These are phyloP conservation scores for Lasius fuliginosus DNA, from an alignment of 2,888 invertebrate species.

Conservation along the genomic window DNA sequence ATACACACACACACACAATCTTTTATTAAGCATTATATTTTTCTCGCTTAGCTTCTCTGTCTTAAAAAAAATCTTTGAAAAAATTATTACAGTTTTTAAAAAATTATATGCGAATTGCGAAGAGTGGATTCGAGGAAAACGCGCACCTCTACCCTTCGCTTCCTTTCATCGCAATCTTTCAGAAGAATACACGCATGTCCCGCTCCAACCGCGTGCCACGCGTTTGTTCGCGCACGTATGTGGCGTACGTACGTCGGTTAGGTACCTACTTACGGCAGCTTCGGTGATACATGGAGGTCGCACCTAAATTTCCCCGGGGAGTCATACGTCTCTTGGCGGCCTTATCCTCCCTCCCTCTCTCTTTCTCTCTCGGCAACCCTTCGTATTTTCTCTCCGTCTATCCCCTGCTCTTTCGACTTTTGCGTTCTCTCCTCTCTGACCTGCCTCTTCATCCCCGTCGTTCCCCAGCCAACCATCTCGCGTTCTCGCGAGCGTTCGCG, in stretches of 20 bases:
- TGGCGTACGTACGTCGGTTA: constrained; percentile 74
- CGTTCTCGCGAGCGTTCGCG: constrained; percentile 29
- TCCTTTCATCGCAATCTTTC: not conserved
- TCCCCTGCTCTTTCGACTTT: constrained; percentile 26
- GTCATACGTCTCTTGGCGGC: constrained; percentile 78
- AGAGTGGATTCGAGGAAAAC: not conserved
- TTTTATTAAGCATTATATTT: not conserved
- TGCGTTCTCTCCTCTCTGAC: constrained; percentile 14
- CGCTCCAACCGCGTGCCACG: constrained; percentile 12
- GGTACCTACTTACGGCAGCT: constrained; percentile 78
- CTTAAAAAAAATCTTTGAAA: not conserved
- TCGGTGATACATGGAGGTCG: constrained; percentile 83
- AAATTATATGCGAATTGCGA: not conserved
- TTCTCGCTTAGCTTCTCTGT: not conserved
- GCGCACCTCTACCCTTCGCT: not conserved
- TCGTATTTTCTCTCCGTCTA: constrained; percentile 28
- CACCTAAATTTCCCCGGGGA: constrained; percentile 82
- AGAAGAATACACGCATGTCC: not conserved
- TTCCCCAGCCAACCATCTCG: constrained; percentile 12
- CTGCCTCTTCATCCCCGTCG: constrained; percentile 5
- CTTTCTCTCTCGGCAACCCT: constrained; percentile 31
- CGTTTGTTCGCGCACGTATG: constrained; percentile 55
- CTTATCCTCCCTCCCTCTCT: constrained; percentile 64
- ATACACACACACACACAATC: too few species aligned
- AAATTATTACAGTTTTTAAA: not conserved